These are phyloP conservation scores for Chymomyza caudatula DNA, from an alignment of 2,888 invertebrate species.

Conservation along the genomic window DNA sequence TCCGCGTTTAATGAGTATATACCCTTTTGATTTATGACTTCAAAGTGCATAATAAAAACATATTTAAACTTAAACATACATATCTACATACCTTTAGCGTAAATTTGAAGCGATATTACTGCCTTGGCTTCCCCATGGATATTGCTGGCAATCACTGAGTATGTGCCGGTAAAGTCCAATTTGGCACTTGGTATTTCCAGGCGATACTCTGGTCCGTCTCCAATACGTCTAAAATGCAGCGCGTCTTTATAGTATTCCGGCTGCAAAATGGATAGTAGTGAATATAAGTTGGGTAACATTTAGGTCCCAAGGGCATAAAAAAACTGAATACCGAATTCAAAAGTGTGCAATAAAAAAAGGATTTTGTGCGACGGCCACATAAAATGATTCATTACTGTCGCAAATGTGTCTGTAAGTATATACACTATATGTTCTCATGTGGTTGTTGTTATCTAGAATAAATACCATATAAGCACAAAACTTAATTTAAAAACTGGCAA, in stretches of 20 bases:
- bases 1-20: constrained; percentile 72
- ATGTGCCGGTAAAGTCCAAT: constrained; percentile 91
- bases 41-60: constrained; percentile 30
- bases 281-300: not conserved
- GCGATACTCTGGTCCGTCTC: constrained; percentile 88
- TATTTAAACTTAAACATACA: constrained; percentile 16
- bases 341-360: constrained; percentile 21
- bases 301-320: not conserved
- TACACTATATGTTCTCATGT: not conserved
- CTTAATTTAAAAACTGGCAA: constrained; percentile 59
- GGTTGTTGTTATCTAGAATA: constrained; percentile 22
- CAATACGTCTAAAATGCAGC: constrained; percentile 86
- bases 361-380: constrained; percentile 16
- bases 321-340: constrained; percentile 11
- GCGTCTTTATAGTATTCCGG: constrained; percentile 92
- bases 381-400: constrained; percentile 32
- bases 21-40: constrained; percentile 38
- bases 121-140: constrained; percentile 91
- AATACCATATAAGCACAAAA: constrained; percentile 69
- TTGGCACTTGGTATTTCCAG: constrained; percentile 92
- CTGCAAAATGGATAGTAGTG: constrained; percentile 79
- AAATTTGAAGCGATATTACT: constrained; percentile 91
- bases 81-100: constrained; percentile 85
- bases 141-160: constrained; percentile 90
- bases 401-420: constrained; percentile 3